Percentiles rank a stretch among this genome's conserved stretches.
phyloP scores from a whole-genome alignment of 1,140 invertebrate genomes.

The Xylocopa sonorina region DNA sequence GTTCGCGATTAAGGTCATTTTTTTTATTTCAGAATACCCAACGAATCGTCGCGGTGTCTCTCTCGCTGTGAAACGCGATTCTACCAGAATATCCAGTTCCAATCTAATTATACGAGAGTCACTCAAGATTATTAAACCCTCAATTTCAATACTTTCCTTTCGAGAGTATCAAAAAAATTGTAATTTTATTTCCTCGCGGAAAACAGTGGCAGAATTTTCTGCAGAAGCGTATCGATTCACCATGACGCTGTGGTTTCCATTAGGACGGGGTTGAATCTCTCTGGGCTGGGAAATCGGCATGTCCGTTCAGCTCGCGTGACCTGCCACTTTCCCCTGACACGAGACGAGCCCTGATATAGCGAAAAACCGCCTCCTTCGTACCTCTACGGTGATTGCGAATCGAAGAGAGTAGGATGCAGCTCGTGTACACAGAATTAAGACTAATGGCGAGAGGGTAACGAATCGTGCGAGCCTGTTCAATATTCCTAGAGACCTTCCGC shows the following conservation, averaged over 20 bases:
- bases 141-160: no score
- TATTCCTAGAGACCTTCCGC: no score
- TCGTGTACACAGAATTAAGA: not conserved
- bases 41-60: no score
- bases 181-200: no score
- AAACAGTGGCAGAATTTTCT: not conserved
- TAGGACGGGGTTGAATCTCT: not conserved
- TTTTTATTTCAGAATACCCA: no score
- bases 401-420: not conserved
- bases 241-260: constrained; percentile 31
- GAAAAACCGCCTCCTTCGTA: not conserved
- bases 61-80: no score
- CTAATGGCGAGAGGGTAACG: not conserved
- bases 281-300: not conserved
- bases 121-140: no score
- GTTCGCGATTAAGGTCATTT: not conserved
- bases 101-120: no score
- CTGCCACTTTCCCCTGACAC: not conserved
- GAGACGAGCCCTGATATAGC: not conserved
- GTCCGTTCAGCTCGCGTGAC: constrained; percentile 25
- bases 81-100: no score
- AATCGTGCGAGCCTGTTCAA: not conserved
- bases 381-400: not conserved
- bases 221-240: constrained; percentile 24
- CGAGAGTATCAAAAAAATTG: no score